Evolutionary conservation across 2,113 vertebrate species (phyloP).

Genomic region (Phainopepla nitens): DNA sequence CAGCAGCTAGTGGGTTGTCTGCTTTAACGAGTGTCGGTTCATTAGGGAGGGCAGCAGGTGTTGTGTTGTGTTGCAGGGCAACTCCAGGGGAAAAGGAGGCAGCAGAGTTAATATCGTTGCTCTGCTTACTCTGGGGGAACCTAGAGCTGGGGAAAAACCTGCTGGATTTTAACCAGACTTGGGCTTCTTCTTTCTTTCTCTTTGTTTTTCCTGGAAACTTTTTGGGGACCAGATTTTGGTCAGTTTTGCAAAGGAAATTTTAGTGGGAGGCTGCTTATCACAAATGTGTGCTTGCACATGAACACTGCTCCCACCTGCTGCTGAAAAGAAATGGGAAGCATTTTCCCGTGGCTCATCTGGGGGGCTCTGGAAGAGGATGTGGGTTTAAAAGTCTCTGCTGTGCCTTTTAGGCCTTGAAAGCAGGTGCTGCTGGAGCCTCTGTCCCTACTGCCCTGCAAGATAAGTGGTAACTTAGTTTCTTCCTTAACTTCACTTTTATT

Average conservation of each 20-base stretch:
- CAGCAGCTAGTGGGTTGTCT: background rate
- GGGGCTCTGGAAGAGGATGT: background rate
- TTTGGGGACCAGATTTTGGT: background rate
- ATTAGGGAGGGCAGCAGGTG: conserved; percentile 8
- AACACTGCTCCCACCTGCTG: background rate
- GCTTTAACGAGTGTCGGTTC: background rate
- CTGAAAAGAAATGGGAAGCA: background rate
- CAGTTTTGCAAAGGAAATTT: background rate
- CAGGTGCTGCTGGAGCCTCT: rapidly evolving
- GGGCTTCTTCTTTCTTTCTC: background rate
- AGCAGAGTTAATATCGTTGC: background rate
- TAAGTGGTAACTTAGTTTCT: background rate
- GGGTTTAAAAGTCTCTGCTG: background rate
- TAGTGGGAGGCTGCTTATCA: rapidly evolving
- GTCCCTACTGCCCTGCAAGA: background rate
- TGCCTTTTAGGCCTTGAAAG: background rate
- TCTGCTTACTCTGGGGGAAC: background rate
- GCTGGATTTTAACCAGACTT: background rate
- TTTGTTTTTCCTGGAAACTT: background rate
- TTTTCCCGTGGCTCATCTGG: background rate
- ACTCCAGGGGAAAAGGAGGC: background rate
- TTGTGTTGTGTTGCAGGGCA: background rate
- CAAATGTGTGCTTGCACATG: rapidly evolving
- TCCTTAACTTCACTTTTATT: background rate
- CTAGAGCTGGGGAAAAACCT: background rate